Base-by-base conservation (phyloP, 1,140 invertebrate species). In the Bombus sibiricus region DNA sequence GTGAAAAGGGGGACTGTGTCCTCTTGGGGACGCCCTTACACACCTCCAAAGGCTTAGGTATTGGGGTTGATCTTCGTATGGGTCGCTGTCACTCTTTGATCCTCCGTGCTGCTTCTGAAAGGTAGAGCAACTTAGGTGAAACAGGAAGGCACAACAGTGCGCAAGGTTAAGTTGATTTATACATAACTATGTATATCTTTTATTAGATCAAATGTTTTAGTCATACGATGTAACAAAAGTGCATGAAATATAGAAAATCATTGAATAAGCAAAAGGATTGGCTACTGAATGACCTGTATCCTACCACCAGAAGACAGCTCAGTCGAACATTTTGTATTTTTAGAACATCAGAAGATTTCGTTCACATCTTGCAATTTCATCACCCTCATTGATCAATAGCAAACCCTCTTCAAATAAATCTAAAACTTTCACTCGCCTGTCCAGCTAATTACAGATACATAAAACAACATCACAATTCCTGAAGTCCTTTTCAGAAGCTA, bases 1-100 rank as follows among this genome's bases (percentile, higher is more conserved):
- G 89, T 86, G 86, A 88, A 91, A 90, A 85, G 76, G 89, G 86
- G 83, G 88, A 78, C 85, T 80, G 22, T 59, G 69, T 90, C 91
- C 90, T 90, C 77, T 43, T 90, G 85, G 92, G 92, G 80, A 88
- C 86, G 88, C 81, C 86, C 74, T 85, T 57, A 74, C 66, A 73
- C 83, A 81, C 84, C 78, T 84, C 66, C 64, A 82, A 85, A 72
- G 39, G 78, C 81, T 77, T 76, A 76, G 85, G 81, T 90, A 81
- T 83, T 77, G 71, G 78, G 72, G 64, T 89, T 47, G 88, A 78
- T 74, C 41, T 77, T 87, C 64, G 75, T 79, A 79, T 71, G 39
- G 57, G 53, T 86, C 84, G 84, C 59, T 62, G 62, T 72, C 73
- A 41, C 37, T 59, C 66, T 72, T 76, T 73, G 69, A 81, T 81